Evolutionary conservation across 2,888 invertebrate genomes (phyloP).

Genomic region (Rhopalosiphum nymphaeae): DNA sequence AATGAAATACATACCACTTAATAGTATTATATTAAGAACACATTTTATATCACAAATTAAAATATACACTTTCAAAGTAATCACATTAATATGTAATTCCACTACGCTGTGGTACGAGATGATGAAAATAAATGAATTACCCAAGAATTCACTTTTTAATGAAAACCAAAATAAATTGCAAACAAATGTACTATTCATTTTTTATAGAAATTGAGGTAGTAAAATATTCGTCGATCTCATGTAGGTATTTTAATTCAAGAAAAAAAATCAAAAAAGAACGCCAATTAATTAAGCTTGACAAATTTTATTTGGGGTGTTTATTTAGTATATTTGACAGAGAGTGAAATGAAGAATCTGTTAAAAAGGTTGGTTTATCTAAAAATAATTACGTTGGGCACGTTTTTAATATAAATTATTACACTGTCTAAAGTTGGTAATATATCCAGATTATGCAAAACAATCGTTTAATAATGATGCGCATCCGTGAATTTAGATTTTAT

Average conservation of each 20-base stretch:
- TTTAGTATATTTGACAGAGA: not conserved
- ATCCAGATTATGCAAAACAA: constrained; percentile 19
- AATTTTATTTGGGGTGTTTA: constrained; percentile 1
- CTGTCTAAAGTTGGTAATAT: not conserved
- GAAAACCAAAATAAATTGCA: not conserved
- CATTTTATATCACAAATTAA: constrained; percentile 8
- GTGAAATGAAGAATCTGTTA: not conserved
- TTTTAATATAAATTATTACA: not conserved
- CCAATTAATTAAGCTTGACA: not conserved
- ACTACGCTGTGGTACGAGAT: not conserved
- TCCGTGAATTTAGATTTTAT: not conserved
- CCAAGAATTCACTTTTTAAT: not conserved
- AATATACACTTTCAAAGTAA: not conserved
- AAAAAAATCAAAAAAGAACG: not conserved
- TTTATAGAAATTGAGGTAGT: not conserved
- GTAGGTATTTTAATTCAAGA: not conserved
- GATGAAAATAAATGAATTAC: not conserved
- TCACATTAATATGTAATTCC: constrained; percentile 5
- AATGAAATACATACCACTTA: not conserved
- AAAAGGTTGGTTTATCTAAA: not conserved
- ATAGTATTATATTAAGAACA: not conserved
- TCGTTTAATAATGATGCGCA: constrained; percentile 17
- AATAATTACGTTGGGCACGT: constrained; percentile 35
- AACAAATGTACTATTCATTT: not conserved
- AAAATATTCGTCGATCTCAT: not conserved